Conservation (phyloP, 2,113 vertebrate species). For the Mormoops blainvillei region DNA sequence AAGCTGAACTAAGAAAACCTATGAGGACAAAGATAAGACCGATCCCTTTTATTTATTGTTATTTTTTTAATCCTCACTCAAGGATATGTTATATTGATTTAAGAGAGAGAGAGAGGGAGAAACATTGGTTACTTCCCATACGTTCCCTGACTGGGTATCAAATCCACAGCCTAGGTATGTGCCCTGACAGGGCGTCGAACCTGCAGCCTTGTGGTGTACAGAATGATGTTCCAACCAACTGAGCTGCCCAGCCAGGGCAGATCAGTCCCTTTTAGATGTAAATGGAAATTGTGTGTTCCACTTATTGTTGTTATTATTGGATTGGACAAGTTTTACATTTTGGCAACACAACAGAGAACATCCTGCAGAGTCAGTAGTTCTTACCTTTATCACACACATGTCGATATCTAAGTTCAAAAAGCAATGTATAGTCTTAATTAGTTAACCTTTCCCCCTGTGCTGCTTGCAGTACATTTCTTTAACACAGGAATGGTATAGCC, state of each 20-base stretch:
- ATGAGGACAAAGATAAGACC: background rate
- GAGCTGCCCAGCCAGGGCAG: too few relatives aligned
- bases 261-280: background rate
- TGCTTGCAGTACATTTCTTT: slow-evolving; percentile 16
- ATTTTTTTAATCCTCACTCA: too few relatives aligned
- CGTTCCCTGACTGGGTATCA: too few relatives aligned
- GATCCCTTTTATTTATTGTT: background rate
- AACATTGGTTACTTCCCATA: too few relatives aligned
- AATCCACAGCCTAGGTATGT: too few relatives aligned
- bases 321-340: background rate
- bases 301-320: background rate
- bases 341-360: background rate
- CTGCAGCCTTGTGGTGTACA: too few relatives aligned
- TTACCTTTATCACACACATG: background rate
- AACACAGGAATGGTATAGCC: background rate
- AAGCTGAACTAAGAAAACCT: background rate
- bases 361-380: background rate
- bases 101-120: too few relatives aligned
- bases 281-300: background rate
- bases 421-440: background rate
- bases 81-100: too few relatives aligned
- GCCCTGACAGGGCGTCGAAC: too few relatives aligned
- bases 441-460: background rate
- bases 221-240: too few relatives aligned
- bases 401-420: slow-evolving; percentile 35